These are phyloP conservation scores for Cylas formicarius DNA, from an alignment of 1,140 invertebrate genomes.

Conservation along the genomic window DNA sequence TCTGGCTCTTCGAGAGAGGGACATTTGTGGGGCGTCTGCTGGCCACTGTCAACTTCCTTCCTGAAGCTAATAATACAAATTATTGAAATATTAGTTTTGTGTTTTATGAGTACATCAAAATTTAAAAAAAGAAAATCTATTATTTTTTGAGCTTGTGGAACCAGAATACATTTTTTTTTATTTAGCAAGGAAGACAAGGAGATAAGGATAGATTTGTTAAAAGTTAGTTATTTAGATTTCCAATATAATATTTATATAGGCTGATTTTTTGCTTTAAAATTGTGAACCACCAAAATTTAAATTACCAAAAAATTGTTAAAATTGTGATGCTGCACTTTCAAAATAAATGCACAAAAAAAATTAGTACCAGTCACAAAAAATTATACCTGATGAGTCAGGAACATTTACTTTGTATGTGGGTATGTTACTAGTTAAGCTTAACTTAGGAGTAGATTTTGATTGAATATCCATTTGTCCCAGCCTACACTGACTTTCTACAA, in stretches of 20 bases:
- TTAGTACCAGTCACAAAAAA: slow-evolving; percentile 15
- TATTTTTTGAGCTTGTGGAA: no score
- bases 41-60: slow-evolving; percentile 64
- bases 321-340: no score
- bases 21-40: slow-evolving; percentile 55
- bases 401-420: slow-evolving; percentile 34
- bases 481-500: slow-evolving; percentile 38
- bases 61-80: slow-evolving; percentile 51
- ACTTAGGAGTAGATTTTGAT: slow-evolving; percentile 27
- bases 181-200: no score
- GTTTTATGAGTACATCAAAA: no score
- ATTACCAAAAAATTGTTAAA: no score
- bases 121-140: no score
- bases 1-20: slow-evolving; percentile 69
- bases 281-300: no score
- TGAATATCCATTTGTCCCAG: slow-evolving; percentile 32
- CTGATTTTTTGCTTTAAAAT: no score
- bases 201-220: no score
- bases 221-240: no score
- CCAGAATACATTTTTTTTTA: no score
- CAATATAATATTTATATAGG: no score
- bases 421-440: slow-evolving; percentile 33
- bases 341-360: slow-evolving; percentile 17
- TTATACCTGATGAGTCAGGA: slow-evolving; percentile 32
- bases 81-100: background rate